phyloP scores from a whole-genome alignment of 2,797 vertebrate species.

The Aulostomus chinensis region DNA sequence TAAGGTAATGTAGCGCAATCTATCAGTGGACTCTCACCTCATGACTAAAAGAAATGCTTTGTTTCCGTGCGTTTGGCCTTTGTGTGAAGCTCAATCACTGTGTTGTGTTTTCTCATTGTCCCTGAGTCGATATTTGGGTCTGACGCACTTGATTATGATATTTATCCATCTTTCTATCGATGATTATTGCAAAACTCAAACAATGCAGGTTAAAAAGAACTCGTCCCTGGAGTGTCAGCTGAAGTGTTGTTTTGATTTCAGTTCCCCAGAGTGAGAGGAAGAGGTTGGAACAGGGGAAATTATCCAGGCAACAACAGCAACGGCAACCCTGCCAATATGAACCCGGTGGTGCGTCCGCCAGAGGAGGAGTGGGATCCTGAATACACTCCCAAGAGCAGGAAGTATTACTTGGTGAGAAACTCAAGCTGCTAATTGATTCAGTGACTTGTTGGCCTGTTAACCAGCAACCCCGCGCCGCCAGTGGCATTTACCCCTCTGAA shows the following conservation, averaged over 20 bases:
- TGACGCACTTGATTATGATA: not conserved
- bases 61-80: constrained; percentile 25
- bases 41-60: constrained; percentile 38
- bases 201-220: not conserved
- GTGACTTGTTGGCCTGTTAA: too few relatives aligned
- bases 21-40: constrained; percentile 34
- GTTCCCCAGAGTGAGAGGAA: constrained; percentile 92
- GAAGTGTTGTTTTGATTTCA: constrained; percentile 56
- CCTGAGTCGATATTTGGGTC: not conserved
- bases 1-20: constrained; percentile 58
- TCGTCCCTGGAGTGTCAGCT: not conserved
- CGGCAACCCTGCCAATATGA: constrained; percentile 85
- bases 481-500: too few relatives aligned
- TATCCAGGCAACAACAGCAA: constrained; percentile 91
- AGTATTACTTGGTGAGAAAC: constrained; percentile 98
- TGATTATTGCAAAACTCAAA: not conserved
- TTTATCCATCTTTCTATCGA: too few relatives aligned
- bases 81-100: not conserved
- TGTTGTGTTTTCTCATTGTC: constrained; percentile 5
- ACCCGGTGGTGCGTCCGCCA: constrained; percentile 83
- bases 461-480: too few relatives aligned
- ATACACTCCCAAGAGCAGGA: constrained; percentile 98
- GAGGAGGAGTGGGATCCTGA: constrained; percentile 99
- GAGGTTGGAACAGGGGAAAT: constrained; percentile 94
- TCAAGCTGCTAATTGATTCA: not conserved